Percentiles rank a stretch among this genome's conserved stretches.
Conservation (phyloP, 1,140 invertebrate genomes). For the Venturia canescens region DNA sequence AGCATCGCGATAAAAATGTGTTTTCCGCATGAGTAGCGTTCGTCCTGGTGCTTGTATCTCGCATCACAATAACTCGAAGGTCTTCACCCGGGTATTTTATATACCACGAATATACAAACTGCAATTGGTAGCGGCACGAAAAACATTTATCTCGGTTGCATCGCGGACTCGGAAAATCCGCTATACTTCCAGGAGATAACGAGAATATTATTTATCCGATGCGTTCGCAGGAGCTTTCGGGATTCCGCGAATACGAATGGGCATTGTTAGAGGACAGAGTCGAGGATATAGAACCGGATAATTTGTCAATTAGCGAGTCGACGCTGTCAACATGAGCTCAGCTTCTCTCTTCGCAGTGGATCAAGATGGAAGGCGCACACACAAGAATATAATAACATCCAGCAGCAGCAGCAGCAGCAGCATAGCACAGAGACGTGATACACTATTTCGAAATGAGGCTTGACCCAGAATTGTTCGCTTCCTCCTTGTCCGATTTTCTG, state of each 20-base stretch:
- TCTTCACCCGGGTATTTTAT: too few species aligned
- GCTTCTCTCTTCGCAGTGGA: neutral
- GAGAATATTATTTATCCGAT: too few species aligned
- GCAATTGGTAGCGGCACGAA: too few species aligned
- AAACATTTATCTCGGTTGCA: too few species aligned
- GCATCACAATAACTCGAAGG: too few species aligned
- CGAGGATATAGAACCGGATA: neutral
- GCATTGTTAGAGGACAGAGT: neutral
- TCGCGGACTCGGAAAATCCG: too few species aligned
- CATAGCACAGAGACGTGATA: neutral
- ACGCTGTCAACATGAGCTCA: neutral
- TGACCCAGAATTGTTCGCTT: constrained; percentile 33
- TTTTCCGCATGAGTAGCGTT: too few species aligned
- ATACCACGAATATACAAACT: too few species aligned
- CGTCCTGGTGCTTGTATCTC: too few species aligned
- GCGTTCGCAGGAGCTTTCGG: neutral
- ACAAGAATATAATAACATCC: neutral
- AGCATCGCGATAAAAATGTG: too few species aligned
- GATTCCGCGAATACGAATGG: neutral
- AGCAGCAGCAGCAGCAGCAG: too few species aligned
- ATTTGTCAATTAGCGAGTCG: constrained; percentile 7
- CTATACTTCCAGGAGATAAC: too few species aligned
- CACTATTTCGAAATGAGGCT: constrained; percentile 31
- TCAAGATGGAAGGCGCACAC: neutral
- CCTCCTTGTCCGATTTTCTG: constrained; percentile 1